Percentiles rank a stretch among this genome's conserved stretches.
Evolutionary conservation across 2,797 vertebrate genomes (phyloP).

Genomic region (Cyprinodon diabolis): DNA sequence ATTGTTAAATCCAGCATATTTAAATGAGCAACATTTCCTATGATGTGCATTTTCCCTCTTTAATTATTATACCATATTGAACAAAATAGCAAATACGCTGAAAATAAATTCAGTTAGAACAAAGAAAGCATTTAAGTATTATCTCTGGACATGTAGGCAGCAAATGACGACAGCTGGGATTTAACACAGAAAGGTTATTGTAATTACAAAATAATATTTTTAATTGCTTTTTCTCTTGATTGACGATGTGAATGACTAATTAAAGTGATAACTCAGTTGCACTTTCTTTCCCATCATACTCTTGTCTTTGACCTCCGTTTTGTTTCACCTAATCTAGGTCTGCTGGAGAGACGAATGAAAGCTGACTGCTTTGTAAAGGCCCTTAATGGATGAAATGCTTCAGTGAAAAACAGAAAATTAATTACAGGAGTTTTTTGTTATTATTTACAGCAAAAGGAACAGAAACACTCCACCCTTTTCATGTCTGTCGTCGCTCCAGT

Average conservation of each 20-base stretch:
- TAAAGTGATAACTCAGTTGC: conserved; percentile 17
- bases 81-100: neutral
- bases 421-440: conserved; percentile 3
- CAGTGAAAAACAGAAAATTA: conserved; percentile 7
- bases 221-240: conserved; percentile 5
- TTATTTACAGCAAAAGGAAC: conserved; percentile 25
- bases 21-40: neutral
- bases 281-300: conserved; percentile 12
- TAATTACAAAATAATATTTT: neutral
- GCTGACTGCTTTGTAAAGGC: conserved; percentile 30
- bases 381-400: conserved; percentile 18
- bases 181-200: neutral
- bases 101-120: neutral
- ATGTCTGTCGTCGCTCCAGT: conserved; percentile 67
- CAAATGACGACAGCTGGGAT: neutral
- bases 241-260: conserved; percentile 1
- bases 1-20: neutral
- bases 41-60: neutral
- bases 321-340: conserved; percentile 35
- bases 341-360: conserved; percentile 31
- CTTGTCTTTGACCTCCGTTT: conserved; percentile 50
- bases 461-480: conserved; percentile 59
- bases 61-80: neutral
- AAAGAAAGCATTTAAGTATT: neutral
- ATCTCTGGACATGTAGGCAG: neutral